Evolutionary conservation across 2,113 vertebrate genomes (phyloP).

Genomic region (Himantopus leucocephalus): DNA sequence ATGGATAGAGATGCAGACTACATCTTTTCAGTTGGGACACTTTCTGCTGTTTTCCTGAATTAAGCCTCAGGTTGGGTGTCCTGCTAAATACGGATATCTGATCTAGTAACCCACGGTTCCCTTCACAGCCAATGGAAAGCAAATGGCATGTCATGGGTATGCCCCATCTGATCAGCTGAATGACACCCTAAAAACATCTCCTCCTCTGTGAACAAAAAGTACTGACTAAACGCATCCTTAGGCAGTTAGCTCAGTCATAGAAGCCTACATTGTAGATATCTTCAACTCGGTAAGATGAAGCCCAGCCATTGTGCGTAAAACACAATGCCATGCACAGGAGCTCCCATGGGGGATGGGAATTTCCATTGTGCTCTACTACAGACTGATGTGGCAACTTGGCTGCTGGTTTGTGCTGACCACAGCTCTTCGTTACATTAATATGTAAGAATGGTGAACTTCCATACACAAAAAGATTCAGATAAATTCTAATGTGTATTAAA

Average conservation of each 20-base stretch:
- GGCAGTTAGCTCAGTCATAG: background rate
- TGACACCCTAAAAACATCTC: background rate
- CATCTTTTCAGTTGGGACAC: background rate
- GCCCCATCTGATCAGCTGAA: background rate
- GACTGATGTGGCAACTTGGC: background rate
- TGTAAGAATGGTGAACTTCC: background rate
- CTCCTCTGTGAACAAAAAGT: background rate
- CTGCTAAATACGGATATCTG: background rate
- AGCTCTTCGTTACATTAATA: background rate
- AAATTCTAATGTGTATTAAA: background rate
- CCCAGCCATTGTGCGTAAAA: background rate
- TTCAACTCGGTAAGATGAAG: background rate
- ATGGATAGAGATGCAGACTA: background rate
- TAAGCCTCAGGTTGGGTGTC: background rate
- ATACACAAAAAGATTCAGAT: background rate
- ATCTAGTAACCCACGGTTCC: background rate
- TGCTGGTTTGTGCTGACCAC: background rate
- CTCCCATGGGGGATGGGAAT: background rate
- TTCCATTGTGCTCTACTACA: background rate
- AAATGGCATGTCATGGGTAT: background rate
- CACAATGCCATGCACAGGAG: accelerated
- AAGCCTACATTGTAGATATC: background rate
- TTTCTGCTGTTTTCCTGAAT: background rate
- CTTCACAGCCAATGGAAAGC: background rate
- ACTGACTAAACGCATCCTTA: background rate